Base-by-base conservation (phyloP, 2,113 vertebrate genomes). In the Ctenomys sociabilis region DNA sequence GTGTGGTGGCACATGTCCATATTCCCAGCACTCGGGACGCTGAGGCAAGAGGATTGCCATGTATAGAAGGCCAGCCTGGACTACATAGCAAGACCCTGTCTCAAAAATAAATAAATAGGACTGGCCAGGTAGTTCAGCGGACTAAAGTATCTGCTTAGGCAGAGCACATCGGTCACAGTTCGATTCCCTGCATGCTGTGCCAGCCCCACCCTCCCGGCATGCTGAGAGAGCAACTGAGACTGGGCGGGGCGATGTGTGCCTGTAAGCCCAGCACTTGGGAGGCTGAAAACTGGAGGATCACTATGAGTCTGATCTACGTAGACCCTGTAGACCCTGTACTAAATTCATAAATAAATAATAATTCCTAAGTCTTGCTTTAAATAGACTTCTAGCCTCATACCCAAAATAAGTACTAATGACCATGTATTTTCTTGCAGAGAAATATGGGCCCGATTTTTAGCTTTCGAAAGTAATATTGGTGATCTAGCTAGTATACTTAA, bases 401-500 rank as follows among this genome's bases (percentile, higher is more conserved):
- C 37, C 83, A 95, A 35, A 91, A 91, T 90, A 86, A 90, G 37
- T 75, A 85, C 66, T 96, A 70, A 88, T 87, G 84, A 78, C 43
- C 45, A 28, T 78, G n/a, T 96, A 16, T 96, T 98, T 95, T 97
- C 84, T 95, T 97, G 72, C 97, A 99, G 99, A 90, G 99, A 99
- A 98, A 99, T 99, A 97, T 99, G 99, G 99, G 99, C 99, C 94
- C 99, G 99, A 5, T 99, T 99, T 98, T 98, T 99, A 97, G 99
- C 99, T 90, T 99, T 99, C 95, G 99, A 99, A 98, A 99, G 99
- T 90, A 99, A 99, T 98, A 99, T 99, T 90, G 99, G 99, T 80
- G 99, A 99, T 95, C 98, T 99, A 82, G 99, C 99, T 93, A 99
- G 99, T 98, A 99, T 99, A 96, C 98, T 99, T 85, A 99, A 99